These are phyloP conservation scores for Caenorhabditis japonica DNA, from an alignment of 2,888 invertebrate species.

Conservation along the genomic window DNA sequence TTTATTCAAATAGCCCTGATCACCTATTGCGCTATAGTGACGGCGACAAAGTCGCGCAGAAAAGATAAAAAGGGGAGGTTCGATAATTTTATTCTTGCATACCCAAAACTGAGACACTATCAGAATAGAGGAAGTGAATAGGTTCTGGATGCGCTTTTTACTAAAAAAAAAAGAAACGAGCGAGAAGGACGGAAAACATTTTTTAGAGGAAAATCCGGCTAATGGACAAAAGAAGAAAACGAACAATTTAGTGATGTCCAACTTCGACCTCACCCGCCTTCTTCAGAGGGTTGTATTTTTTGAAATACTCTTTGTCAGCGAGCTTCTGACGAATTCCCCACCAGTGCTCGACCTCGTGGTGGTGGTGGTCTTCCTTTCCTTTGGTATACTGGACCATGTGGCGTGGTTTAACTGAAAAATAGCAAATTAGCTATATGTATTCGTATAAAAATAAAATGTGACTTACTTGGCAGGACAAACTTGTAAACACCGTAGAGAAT, in stretches of 20 bases:
- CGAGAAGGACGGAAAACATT: constrained; percentile 20
- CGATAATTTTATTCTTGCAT: constrained; percentile 57
- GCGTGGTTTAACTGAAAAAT: constrained; percentile 73
- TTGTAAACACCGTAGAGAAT: constrained; percentile 75
- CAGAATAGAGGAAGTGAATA: constrained; percentile 13
- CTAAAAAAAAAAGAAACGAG: constrained; percentile 22
- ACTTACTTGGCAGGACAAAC: constrained; percentile 72
- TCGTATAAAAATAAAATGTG: neutral
- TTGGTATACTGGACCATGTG: constrained; percentile 71
- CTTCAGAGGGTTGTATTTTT: constrained; percentile 73
- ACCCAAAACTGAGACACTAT: constrained; percentile 53
- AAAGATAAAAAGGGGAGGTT: constrained; percentile 13
- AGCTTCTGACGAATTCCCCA: constrained; percentile 73
- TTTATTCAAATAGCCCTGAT: constrained; percentile 36
- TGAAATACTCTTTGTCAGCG: constrained; percentile 73
- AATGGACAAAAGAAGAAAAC: constrained; percentile 21
- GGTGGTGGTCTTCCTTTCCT: constrained; percentile 73
- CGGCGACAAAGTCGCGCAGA: neutral
- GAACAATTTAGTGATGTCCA: constrained; percentile 67
- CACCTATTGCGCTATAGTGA: constrained; percentile 23
- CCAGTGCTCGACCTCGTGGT: constrained; percentile 76
- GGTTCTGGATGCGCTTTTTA: constrained; percentile 36
- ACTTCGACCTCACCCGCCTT: constrained; percentile 70
- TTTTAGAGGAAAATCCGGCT: constrained; percentile 33
- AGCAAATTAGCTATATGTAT: too few relatives aligned